These are phyloP conservation scores for Hippocampus guttulatus DNA, from an alignment of 2,113 vertebrate species.

Conservation along the genomic window DNA sequence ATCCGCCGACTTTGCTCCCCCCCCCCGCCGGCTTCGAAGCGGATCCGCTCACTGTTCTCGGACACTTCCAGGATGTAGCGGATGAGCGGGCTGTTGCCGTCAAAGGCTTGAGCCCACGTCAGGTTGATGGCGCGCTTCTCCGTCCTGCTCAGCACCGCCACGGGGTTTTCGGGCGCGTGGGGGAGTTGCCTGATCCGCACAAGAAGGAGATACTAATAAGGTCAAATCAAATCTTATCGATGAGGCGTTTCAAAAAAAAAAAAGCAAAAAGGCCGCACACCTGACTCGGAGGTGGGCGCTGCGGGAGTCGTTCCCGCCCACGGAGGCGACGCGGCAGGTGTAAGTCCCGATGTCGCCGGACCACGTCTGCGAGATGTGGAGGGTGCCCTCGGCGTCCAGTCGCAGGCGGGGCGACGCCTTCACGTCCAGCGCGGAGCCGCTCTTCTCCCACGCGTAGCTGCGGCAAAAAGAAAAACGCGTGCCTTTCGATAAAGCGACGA, in stretches of 20 bases:
- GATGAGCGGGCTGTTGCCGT: conserved; percentile 94
- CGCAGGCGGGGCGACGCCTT: conserved; percentile 79
- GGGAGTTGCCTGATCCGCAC: conserved; percentile 81
- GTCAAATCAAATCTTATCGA: too few species aligned
- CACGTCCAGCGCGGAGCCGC: conserved; percentile 70
- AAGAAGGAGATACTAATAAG: background rate
- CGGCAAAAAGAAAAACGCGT: background rate
- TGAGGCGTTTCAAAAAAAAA: background rate
- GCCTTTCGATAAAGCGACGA: too few species aligned
- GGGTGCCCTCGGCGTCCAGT: conserved; percentile 80
- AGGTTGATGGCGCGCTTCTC: conserved; percentile 91
- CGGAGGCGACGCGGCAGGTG: conserved; percentile 88
- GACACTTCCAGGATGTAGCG: conserved; percentile 93
- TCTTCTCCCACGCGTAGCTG: conserved; percentile 93
- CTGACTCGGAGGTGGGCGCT: conserved; percentile 91
- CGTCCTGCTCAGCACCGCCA: conserved; percentile 74
- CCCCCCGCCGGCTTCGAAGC: background rate
- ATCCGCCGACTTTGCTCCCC: conserved; percentile 33
- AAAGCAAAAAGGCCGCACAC: conserved; percentile 49
- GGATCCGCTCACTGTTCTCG: conserved; percentile 87
- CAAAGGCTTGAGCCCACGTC: conserved; percentile 91
- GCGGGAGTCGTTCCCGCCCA: conserved; percentile 91
- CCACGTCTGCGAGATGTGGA: conserved; percentile 97
- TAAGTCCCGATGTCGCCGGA: conserved; percentile 97
- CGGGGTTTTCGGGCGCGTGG: conserved; percentile 86